A percentile compares a stretch with the other conserved stretches of the same genome.
Evolutionary conservation across 2,888 invertebrate species (phyloP).

Genomic region (Graphium colonna): DNA sequence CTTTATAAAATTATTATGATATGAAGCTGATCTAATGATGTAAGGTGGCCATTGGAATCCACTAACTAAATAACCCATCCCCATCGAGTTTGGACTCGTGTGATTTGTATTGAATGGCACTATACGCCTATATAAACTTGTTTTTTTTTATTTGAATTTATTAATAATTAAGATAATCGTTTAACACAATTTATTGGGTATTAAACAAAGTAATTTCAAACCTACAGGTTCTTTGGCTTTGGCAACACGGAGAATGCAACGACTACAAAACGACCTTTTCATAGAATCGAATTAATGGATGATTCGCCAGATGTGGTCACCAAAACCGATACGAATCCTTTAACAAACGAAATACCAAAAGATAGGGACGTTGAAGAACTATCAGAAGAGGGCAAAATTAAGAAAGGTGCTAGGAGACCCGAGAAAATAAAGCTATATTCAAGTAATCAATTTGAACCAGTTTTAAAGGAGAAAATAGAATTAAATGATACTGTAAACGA

Average conservation of each 20-base stretch:
- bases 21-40: no score
- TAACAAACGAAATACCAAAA: constrained; percentile 47
- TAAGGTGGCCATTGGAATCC: no score
- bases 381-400: constrained; percentile 43
- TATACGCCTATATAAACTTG: no score
- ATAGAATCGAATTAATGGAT: constrained; percentile 53
- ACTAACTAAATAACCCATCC: no score
- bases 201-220: neutral
- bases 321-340: constrained; percentile 39
- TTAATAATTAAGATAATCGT: no score
- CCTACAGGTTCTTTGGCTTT: constrained; percentile 58
- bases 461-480: constrained; percentile 37
- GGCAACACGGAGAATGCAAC: constrained; percentile 38
- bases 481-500: constrained; percentile 35
- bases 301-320: constrained; percentile 32
- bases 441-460: constrained; percentile 43
- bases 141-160: no score
- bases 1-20: no score
- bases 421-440: constrained; percentile 60
- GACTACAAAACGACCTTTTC: constrained; percentile 41
- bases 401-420: constrained; percentile 54
- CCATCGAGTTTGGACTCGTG: no score
- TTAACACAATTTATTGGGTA: no score
- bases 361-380: constrained; percentile 62
- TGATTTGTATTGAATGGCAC: no score